Conservation (phyloP, 2,888 invertebrate genomes). For the Athetis lepigone region DNA sequence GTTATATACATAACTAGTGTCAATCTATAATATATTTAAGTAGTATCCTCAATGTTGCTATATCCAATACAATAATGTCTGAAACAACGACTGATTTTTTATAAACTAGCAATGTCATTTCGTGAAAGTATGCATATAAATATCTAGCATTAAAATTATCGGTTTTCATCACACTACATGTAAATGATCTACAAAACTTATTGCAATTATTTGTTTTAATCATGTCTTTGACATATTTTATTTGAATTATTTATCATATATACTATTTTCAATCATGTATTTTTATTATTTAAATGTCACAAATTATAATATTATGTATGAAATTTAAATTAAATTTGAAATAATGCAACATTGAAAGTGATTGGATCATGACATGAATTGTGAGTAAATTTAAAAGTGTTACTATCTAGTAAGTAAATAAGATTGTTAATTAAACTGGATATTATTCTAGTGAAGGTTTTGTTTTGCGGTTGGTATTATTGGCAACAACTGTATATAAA, state of each 20-base stretch:
- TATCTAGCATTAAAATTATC: conserved; percentile 54
- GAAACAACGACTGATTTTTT: conserved; percentile 57
- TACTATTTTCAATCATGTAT: conserved; percentile 73
- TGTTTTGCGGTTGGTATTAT: conserved; percentile 79
- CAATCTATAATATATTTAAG: conserved; percentile 52
- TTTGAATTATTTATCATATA: conserved; percentile 67
- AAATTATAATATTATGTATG: conserved; percentile 70
- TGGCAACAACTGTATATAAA: conserved; percentile 63
- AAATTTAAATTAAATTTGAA: conserved; percentile 62
- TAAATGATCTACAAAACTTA: conserved; percentile 49
- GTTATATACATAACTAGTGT: conserved; percentile 56
- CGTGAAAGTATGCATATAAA: conserved; percentile 35
- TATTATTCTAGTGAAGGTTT: conserved; percentile 75
- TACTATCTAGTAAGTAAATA: conserved; percentile 62
- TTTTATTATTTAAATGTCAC: conserved; percentile 74
- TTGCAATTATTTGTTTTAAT: conserved; percentile 58
- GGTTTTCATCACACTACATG: conserved; percentile 60
- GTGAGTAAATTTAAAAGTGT: conserved; percentile 71
- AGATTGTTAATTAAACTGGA: conserved; percentile 69
- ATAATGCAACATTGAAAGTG: conserved; percentile 65
- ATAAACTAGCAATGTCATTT: conserved; percentile 53
- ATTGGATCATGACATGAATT: conserved; percentile 79
- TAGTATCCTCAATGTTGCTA: conserved; percentile 60
- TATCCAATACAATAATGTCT: conserved; percentile 52
- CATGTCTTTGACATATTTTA: conserved; percentile 63